Base-by-base conservation (phyloP, 2,888 invertebrate species). In the Meghimatium bilineatum region DNA sequence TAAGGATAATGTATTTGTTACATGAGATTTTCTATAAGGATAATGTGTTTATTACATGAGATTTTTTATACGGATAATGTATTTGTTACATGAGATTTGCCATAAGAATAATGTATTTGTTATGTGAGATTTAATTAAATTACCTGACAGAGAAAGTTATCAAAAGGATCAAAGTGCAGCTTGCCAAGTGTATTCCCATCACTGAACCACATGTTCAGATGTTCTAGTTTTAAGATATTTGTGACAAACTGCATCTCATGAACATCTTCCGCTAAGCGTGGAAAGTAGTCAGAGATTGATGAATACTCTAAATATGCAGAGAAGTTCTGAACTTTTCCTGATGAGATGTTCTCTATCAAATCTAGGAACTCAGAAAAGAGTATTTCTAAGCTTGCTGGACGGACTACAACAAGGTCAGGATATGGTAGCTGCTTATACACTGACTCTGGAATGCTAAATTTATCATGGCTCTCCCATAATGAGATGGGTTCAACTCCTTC, bases 121-220 rank as follows among this genome's bases (percentile, higher is more conserved):
- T 34, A 29, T 74, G 1, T 44, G 17, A 29, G n/a, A 38, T 6
- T 72, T 78, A 80, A n/a, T n/a, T n/a, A n/a, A 52, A 34, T 38
- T 87, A 93, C 93, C 92, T 93, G 92, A 85, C 92, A 92, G 5
- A 93, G 88, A 63, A 93, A 89, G 84, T 93, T 93, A 85, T 93
- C 93, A 88, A 89, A 93, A 38, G 91, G 91, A 85, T 93, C 93
- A 89, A 93, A 92, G 85, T 93, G 93, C 34, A 92, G 87, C 87
- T 92, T 92, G 80, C 93, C 93, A n/a, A 93, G 85, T 8, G 93
- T 93, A 82, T 92, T 91, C 12, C 93, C 93, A 90, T 93, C 93
- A 89, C 93, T 93, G 23, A 93, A 87, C 93, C 93, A 93, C n/a
- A 93, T 90, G 82, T 93, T 93, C 2, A 89, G 83, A 82, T 91